phyloP scores from a whole-genome alignment of 2,888 invertebrate genomes.

The Busseola fusca region DNA sequence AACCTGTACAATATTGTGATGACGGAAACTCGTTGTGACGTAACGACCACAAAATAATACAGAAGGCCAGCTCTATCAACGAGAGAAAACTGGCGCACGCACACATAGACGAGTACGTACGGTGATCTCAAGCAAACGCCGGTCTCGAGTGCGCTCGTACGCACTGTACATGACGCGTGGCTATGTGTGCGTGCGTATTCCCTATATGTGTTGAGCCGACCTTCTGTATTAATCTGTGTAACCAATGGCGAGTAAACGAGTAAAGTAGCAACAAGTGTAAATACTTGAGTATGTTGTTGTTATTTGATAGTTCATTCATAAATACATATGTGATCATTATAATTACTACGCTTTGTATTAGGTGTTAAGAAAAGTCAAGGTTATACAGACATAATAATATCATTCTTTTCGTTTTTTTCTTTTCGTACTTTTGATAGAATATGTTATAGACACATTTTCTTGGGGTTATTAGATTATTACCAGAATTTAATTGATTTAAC shows the following conservation, averaged over 20 bases:
- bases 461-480: background rate
- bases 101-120: too few relatives aligned
- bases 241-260: background rate
- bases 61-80: conserved; percentile 3
- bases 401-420: too few relatives aligned
- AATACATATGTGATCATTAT: conserved; percentile 1
- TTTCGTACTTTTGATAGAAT: background rate
- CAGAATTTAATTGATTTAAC: background rate
- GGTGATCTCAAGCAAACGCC: background rate
- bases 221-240: conserved; percentile 6
- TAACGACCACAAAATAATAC: conserved; percentile 2
- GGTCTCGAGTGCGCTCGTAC: background rate
- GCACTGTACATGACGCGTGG: conserved; percentile 1
- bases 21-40: conserved; percentile 29
- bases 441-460: background rate
- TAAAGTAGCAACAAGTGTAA: background rate
- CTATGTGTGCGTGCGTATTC: background rate
- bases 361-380: background rate
- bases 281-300: background rate
- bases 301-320: conserved; percentile 11
- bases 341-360: background rate
- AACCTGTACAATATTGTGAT: conserved; percentile 35
- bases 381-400: conserved; percentile 1
- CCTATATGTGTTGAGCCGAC: background rate
- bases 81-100: background rate